Evolutionary conservation across 2,888 invertebrate genomes (phyloP).

Genomic region (Leptinotarsa peninsularis): DNA sequence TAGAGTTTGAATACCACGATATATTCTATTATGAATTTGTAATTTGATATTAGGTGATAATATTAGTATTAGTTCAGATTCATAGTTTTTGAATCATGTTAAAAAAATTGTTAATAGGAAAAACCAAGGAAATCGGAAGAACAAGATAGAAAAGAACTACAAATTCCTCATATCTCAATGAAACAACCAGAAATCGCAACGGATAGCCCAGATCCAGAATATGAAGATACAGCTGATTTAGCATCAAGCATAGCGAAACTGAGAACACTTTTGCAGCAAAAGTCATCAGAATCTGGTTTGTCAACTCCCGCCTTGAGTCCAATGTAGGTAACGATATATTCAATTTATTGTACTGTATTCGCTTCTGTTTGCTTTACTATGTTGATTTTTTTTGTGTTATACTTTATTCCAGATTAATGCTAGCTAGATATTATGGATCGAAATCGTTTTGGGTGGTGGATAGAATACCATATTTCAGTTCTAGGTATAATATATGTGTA

Average conservation of each 20-base stretch:
- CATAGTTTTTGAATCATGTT: neutral
- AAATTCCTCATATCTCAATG: constrained; percentile 55
- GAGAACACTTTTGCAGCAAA: constrained; percentile 74
- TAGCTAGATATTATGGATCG: constrained; percentile 39
- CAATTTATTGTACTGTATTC: neutral
- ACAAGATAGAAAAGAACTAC: constrained; percentile 39
- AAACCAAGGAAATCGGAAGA: constrained; percentile 39
- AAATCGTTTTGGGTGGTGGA: constrained; percentile 35
- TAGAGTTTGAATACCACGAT: no score
- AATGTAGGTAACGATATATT: constrained; percentile 55
- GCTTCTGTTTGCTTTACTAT: neutral
- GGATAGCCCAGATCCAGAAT: constrained; percentile 71
- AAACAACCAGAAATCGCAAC: constrained; percentile 49
- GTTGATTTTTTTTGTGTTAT: neutral
- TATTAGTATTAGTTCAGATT: no score
- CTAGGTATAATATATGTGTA: constrained; percentile 36
- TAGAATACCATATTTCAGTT: constrained; percentile 39
- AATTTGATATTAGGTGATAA: no score
- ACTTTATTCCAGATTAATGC: constrained; percentile 40
- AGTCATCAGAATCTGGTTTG: constrained; percentile 62
- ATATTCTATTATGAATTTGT: no score
- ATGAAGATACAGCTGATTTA: constrained; percentile 79
- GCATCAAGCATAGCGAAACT: constrained; percentile 80
- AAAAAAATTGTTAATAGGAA: constrained; percentile 42
- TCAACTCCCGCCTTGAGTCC: constrained; percentile 65